Evolutionary conservation across 2,888 invertebrate species (phyloP), one percentile per base, ranked within the genome.

Genomic region (Epiperipatus broadwayi): DNA sequence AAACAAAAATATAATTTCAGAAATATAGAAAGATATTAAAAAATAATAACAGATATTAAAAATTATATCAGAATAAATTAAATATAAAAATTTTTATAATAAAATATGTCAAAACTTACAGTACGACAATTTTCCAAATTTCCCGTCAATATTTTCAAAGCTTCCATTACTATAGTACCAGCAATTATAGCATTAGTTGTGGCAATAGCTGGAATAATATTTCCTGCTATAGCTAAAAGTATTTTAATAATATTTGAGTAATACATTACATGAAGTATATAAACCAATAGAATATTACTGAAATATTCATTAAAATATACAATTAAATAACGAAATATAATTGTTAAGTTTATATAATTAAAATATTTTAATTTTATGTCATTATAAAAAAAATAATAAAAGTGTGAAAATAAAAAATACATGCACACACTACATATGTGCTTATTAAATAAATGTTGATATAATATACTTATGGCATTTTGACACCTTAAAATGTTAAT

Each of bases 191-290:
- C 95, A 58, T 99, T 99, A 1, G 95, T 93, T 0, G 95, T 91
- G 4, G 97, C 95, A 54, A 99, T 95, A 0, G 97, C 97, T 5
- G 97, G 97, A 53, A 99, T 91, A 49, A 99, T 99, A 59, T 97
- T 99, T 12, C 97, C 97, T 0, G 97, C 97, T 81, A 97, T 95
- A 2, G 95, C 77, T 78, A 59, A 32, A 56, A 51, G 39, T 45
- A 47, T 50, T 45, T 29, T 34, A 21, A 37, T 35, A 15, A 37
- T 19, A 32, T 21, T 21, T n/a, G n/a, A n/a, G n/a, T n/a, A n/a
- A n/a, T 8, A 32, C 18, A 40, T 38, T 21, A 20, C 29, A 40
- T 35, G 27, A 21, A 35, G 5, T 7, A 10, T 14, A 12, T 19
- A 21, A 12, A 28, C 8, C 21, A 5, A 32, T 27, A 5, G 28